Evolutionary conservation across 2,797 vertebrate genomes (phyloP).

Genomic region (Chelon auratus): DNA sequence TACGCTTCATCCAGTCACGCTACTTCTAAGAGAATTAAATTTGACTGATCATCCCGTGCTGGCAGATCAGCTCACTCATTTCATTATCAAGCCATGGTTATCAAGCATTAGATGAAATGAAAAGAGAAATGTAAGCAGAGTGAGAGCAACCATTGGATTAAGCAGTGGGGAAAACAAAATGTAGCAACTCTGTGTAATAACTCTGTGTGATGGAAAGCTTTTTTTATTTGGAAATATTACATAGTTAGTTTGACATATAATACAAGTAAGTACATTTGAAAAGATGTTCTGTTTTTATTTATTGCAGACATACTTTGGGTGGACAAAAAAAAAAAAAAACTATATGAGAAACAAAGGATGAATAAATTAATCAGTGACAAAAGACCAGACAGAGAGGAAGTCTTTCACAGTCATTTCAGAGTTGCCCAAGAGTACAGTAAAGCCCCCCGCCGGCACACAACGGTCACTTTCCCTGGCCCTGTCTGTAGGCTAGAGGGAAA

Average conservation of each 20-base stretch:
- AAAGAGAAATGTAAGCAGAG: conserved; percentile 1
- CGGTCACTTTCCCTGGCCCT: conserved; percentile 35
- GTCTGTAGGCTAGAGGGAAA: conserved; percentile 13
- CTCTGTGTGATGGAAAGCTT: not conserved
- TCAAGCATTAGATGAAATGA: conserved; percentile 24
- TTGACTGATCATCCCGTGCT: conserved; percentile 16
- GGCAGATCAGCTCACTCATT: conserved; percentile 23
- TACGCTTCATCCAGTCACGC: conserved; percentile 26
- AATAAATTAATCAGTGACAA: conserved; percentile 18
- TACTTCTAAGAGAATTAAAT: conserved; percentile 39
- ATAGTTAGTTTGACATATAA: too few relatives aligned
- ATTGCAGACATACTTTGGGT: not conserved
- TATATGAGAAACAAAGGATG: conserved; percentile 1
- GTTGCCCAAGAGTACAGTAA: conserved; percentile 22
- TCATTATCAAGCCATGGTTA: conserved; percentile 23
- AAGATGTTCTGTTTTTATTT: not conserved
- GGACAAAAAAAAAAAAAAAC: not conserved
- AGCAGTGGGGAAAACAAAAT: not conserved
- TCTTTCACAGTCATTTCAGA: conserved; percentile 42
- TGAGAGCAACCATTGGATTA: not conserved
- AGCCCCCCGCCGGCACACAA: conserved; percentile 35
- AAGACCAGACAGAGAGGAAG: conserved; percentile 6
- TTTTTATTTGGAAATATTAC: too few relatives aligned
- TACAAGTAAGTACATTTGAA: not conserved
- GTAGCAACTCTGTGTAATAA: not conserved